phyloP scores from a whole-genome alignment of 2,797 vertebrate genomes.

The Schizothorax lantsangensis region DNA sequence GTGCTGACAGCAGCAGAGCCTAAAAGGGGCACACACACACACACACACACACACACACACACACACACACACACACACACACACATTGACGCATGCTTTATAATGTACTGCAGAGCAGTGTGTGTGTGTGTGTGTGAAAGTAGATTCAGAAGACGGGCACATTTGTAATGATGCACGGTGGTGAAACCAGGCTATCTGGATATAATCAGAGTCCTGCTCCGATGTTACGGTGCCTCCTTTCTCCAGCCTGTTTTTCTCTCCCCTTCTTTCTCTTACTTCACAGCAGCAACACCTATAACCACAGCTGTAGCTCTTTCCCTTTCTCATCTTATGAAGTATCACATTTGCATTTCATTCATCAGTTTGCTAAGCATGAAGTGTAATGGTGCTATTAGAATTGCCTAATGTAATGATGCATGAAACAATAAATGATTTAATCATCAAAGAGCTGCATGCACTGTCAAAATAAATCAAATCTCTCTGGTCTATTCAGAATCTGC shows the following conservation, averaged over 20 bases:
- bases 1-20: slow-evolving; percentile 74
- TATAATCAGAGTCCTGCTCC: slow-evolving; percentile 52
- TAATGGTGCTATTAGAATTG: slow-evolving; percentile 42
- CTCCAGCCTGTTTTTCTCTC: slow-evolving; percentile 13
- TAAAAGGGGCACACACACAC: slow-evolving; percentile 59
- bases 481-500: slow-evolving; percentile 53
- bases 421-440: slow-evolving; percentile 69
- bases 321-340: not conserved
- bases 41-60: slow-evolving; percentile 6
- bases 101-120: too few relatives aligned
- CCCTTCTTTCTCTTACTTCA: slow-evolving; percentile 2
- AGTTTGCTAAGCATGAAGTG: slow-evolving; percentile 53
- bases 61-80: slow-evolving; percentile 20
- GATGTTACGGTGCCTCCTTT: slow-evolving; percentile 33
- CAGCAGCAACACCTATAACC: not conserved
- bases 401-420: slow-evolving; percentile 62
- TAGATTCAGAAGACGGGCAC: slow-evolving; percentile 7
- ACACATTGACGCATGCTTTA: too few relatives aligned
- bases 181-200: slow-evolving; percentile 49
- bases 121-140: not conserved
- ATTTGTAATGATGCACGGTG: slow-evolving; percentile 39
- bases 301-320: not conserved
- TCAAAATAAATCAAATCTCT: slow-evolving; percentile 65
- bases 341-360: slow-evolving; percentile 62
- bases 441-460: slow-evolving; percentile 49